These are phyloP conservation scores for Eudyptes chrysolophus DNA, from an alignment of 2,113 vertebrate genomes.

Conservation along the genomic window DNA sequence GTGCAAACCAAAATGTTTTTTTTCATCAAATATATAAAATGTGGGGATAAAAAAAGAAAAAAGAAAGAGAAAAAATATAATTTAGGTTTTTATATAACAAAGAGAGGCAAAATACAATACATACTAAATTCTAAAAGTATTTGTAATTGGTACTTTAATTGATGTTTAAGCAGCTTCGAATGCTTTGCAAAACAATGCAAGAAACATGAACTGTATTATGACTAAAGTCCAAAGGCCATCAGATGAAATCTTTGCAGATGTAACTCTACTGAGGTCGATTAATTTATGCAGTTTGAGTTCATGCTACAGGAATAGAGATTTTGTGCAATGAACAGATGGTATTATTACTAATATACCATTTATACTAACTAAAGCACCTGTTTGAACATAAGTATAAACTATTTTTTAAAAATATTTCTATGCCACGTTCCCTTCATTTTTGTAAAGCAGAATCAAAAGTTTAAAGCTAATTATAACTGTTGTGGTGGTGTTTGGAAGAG, in stretches of 20 bases:
- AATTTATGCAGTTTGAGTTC: neutral
- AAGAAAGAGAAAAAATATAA: neutral
- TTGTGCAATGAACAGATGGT: neutral
- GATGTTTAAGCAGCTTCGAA: neutral
- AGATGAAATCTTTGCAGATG: neutral
- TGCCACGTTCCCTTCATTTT: neutral
- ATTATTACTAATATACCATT: neutral
- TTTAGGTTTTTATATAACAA: neutral
- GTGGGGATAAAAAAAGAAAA: accelerated
- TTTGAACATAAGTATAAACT: neutral
- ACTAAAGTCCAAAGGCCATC: neutral
- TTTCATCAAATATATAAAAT: neutral
- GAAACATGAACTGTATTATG: neutral
- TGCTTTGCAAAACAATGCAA: neutral
- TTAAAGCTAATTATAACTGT: neutral
- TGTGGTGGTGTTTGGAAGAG: neutral
- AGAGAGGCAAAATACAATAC: neutral
- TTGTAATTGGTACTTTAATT: neutral
- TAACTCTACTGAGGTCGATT: neutral
- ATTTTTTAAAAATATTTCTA: neutral
- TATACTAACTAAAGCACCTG: neutral
- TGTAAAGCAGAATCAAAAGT: neutral
- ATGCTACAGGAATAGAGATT: neutral
- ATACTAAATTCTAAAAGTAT: neutral
- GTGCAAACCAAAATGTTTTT: neutral